Percentiles rank a stretch among this genome's conserved stretches.
phyloP scores from a whole-genome alignment of 1,140 invertebrate species.

The Rhynchophorus ferrugineus region DNA sequence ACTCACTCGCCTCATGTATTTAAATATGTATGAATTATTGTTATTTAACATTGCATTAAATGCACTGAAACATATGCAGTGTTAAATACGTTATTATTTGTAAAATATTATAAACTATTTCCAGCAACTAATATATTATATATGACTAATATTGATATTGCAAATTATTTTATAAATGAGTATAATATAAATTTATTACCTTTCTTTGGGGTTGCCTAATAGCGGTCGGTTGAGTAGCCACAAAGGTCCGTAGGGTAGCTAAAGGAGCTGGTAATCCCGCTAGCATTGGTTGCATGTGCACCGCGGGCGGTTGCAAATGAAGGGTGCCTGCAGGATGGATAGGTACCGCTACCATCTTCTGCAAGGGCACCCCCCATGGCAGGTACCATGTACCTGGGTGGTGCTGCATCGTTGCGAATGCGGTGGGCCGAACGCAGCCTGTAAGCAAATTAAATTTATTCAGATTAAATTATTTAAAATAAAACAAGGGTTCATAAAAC shows the following conservation, averaged over 20 bases:
- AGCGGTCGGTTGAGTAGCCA: constrained; percentile 32
- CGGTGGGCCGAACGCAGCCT: neutral
- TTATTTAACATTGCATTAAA: no score
- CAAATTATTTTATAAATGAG: no score
- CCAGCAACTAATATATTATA: no score
- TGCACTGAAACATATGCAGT: no score
- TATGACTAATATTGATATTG: no score
- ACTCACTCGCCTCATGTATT: no score
- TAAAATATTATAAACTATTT: no score
- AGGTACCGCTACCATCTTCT: constrained; percentile 47
- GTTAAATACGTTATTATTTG: no score
- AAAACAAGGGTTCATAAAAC: no score
- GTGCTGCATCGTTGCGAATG: constrained; percentile 41
- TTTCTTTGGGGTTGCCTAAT: constrained; percentile 31
- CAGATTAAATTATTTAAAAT: no score
- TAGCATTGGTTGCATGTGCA: constrained; percentile 37
- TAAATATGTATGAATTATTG: no score
- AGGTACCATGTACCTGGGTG: constrained; percentile 46
- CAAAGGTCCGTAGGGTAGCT: constrained; percentile 36
- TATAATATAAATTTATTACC: no score
- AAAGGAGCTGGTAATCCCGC: constrained; percentile 38
- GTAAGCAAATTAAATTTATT: neutral
- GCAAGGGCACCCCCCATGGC: constrained; percentile 47
- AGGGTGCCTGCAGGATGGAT: constrained; percentile 36
- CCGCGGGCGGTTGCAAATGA: constrained; percentile 34